Conservation (phyloP, 1,140 invertebrate species). For the Rhagoletis zephyria region DNA sequence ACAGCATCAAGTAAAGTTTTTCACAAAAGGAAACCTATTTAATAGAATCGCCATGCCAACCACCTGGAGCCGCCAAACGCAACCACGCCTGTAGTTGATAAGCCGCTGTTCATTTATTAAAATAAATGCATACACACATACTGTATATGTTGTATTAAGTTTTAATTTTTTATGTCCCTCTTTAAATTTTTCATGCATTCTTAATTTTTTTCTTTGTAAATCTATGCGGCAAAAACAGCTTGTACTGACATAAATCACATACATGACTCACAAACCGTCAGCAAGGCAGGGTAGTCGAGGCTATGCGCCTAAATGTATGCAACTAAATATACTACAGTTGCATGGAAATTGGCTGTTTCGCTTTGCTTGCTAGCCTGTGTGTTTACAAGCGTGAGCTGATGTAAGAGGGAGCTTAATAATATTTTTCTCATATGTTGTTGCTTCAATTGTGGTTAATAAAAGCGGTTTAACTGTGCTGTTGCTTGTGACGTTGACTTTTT, state of each 20-base stretch:
- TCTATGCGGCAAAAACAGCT: no score
- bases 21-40: no score
- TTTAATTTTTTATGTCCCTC: background rate
- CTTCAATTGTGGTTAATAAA: constrained; percentile 4
- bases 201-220: background rate
- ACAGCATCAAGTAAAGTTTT: no score
- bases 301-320: no score
- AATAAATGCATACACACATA: background rate
- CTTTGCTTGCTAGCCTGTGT: background rate
- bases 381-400: background rate
- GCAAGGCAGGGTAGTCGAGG: no score
- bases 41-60: background rate
- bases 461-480: background rate
- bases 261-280: no score
- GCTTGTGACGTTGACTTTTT: background rate
- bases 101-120: background rate
- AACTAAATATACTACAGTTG: background rate
- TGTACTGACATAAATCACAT: no score
- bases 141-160: background rate
- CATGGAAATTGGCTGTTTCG: background rate
- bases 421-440: background rate
- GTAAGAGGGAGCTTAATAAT: background rate
- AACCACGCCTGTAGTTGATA: background rate
- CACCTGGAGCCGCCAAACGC: no score
- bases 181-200: background rate